phyloP scores from a whole-genome alignment of 2,888 invertebrate species.

The Kryphioiulus occultus region DNA sequence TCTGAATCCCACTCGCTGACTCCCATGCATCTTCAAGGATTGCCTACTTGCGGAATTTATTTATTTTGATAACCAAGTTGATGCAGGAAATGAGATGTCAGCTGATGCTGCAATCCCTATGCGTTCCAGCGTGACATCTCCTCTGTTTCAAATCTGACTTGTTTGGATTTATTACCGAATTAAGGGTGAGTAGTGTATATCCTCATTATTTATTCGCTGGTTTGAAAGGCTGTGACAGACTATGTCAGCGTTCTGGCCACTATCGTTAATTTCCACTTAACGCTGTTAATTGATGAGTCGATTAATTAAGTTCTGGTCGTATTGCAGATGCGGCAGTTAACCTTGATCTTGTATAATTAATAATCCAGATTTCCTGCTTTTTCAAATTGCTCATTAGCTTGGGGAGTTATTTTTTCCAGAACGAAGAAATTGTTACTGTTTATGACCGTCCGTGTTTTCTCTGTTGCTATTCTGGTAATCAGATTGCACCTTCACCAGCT shows the following conservation, averaged over 20 bases:
- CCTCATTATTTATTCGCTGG: constrained; percentile 4
- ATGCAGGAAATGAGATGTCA: neutral
- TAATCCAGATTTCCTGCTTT: too few relatives aligned
- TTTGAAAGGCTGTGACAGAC: neutral
- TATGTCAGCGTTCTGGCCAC: too few relatives aligned
- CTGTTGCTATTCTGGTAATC: too few relatives aligned
- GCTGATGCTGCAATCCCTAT: neutral
- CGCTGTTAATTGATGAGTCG: neutral
- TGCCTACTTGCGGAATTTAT: neutral
- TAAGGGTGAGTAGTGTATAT: neutral
- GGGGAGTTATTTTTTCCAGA: too few relatives aligned
- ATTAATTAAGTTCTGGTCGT: neutral
- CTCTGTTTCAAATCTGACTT: neutral
- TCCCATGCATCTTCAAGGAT: neutral
- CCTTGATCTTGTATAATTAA: neutral
- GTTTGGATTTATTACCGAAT: neutral
- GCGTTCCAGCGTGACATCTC: neutral
- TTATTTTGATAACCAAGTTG: neutral
- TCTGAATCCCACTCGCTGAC: neutral
- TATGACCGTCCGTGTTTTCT: too few relatives aligned
- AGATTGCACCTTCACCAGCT: too few relatives aligned
- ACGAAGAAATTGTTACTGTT: too few relatives aligned
- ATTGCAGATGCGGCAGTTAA: neutral
- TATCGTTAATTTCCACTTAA: too few relatives aligned
- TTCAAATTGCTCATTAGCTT: too few relatives aligned